phyloP scores from a whole-genome alignment of 2,797 vertebrate genomes.

The Crenichthys baileyi region DNA sequence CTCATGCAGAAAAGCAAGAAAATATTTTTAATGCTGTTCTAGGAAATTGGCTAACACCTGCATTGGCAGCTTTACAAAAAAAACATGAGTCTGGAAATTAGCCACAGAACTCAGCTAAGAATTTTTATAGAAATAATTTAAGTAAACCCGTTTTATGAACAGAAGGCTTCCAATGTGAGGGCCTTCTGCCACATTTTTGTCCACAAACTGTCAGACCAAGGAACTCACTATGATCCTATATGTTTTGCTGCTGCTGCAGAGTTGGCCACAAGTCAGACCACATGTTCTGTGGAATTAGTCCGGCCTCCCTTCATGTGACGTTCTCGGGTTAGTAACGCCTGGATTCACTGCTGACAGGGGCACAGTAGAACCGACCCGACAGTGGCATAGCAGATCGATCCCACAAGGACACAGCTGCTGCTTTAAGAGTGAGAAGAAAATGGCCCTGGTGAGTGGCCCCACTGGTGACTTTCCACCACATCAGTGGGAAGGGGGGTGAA shows the following conservation, averaged over 20 bases:
- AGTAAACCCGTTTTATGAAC: no score
- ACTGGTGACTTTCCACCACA: conserved; percentile 68
- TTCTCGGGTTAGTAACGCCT: conserved; percentile 61
- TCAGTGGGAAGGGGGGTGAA: conserved; percentile 55
- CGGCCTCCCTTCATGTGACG: conserved; percentile 13
- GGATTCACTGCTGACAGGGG: conserved; percentile 67
- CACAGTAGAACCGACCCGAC: conserved; percentile 62
- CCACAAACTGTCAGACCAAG: conserved; percentile 33
- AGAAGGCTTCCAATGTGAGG: conserved; percentile 40
- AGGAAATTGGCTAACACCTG: no score
- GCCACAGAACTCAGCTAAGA: no score
- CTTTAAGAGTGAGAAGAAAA: conserved; percentile 59
- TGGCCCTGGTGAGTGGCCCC: conserved; percentile 60
- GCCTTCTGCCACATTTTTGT: conserved; percentile 44
- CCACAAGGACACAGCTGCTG: conserved; percentile 70
- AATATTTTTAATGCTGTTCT: no score
- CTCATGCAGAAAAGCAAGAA: no score
- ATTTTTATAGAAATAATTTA: no score
- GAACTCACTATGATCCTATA: conserved; percentile 29
- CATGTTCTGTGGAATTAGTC: conserved; percentile 30
- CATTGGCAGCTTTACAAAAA: no score
- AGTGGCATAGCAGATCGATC: conserved; percentile 68
- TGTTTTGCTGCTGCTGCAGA: conserved; percentile 19
- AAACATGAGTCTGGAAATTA: no score
- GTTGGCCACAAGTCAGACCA: conserved; percentile 52